Percentiles rank a stretch among this genome's conserved stretches.
These are phyloP conservation scores for Orgyia antiqua DNA, from an alignment of 2,888 invertebrate genomes.

Conservation along the genomic window DNA sequence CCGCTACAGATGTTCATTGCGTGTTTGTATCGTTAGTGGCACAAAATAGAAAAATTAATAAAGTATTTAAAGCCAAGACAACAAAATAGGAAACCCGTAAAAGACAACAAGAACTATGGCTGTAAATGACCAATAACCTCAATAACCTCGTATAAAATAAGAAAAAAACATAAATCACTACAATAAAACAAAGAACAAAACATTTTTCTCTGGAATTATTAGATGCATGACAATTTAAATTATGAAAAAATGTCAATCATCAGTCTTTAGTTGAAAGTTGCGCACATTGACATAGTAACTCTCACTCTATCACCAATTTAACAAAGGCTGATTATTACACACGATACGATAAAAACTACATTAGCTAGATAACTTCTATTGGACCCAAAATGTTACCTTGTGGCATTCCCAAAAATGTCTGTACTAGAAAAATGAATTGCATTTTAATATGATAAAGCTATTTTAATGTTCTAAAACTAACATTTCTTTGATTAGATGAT, in stretches of 20 bases:
- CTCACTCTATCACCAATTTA: conserved; percentile 65
- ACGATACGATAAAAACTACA: conserved; percentile 31
- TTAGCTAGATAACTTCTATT: no score
- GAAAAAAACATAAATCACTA: conserved; percentile 13
- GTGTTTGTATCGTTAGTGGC: not conserved
- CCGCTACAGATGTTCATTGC: conserved; percentile 14
- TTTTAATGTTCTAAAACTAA: no score
- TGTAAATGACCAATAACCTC: no score
- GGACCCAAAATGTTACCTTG: not conserved
- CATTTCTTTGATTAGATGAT: no score
- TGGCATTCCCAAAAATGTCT: not conserved
- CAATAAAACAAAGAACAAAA: conserved; percentile 27
- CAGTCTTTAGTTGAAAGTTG: conserved; percentile 56
- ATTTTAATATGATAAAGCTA: no score
- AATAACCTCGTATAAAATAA: no score
- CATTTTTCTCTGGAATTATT: conserved; percentile 52
- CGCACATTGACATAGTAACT: conserved; percentile 45
- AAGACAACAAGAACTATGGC: no score
- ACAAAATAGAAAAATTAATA: no score
- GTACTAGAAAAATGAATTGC: no score
- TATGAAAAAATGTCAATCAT: conserved; percentile 61
- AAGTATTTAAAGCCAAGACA: no score
- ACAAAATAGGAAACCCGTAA: no score
- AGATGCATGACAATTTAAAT: conserved; percentile 56
- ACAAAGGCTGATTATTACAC: conserved; percentile 55